Conservation (phyloP, 1,140 invertebrate genomes). For the Whitmania pigra region DNA sequence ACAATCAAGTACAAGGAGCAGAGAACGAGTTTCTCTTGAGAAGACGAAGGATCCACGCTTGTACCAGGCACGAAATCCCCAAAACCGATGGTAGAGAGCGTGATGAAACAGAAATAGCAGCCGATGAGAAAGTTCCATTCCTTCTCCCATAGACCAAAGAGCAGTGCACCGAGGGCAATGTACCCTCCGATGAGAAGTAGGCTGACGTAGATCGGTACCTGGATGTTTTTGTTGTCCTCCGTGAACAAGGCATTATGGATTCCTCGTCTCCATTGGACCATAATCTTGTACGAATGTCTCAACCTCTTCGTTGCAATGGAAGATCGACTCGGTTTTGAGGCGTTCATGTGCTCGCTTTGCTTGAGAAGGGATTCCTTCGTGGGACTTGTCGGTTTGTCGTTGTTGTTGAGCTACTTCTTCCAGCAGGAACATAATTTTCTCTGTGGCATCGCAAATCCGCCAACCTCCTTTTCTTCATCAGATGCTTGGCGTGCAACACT, state of each 20-base stretch:
- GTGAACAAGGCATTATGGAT: slow-evolving; percentile 21
- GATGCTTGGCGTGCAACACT: not conserved
- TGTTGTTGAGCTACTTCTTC: not conserved
- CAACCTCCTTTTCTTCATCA: not conserved
- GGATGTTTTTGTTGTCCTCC: slow-evolving; percentile 24
- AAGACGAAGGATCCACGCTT: slow-evolving; percentile 46
- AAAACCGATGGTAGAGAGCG: slow-evolving; percentile 64
- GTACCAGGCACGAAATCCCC: slow-evolving; percentile 85
- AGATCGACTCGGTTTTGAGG: not conserved
- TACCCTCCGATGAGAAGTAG: slow-evolving; percentile 71
- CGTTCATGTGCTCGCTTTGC: not conserved
- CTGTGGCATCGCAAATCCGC: too few species aligned
- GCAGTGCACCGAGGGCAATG: slow-evolving; percentile 67
- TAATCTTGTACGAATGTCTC: slow-evolving; percentile 10
- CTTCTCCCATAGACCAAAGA: slow-evolving; percentile 57
- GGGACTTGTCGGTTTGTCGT: not conserved
- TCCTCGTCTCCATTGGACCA: slow-evolving; percentile 19
- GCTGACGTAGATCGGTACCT: slow-evolving; percentile 63
- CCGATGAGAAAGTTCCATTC: slow-evolving; percentile 82
- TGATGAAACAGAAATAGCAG: slow-evolving; percentile 88
- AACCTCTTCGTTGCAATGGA: not conserved
- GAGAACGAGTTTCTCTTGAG: slow-evolving; percentile 34
- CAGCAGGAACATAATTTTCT: too few species aligned
- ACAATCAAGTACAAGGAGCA: slow-evolving; percentile 51
- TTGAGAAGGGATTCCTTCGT: not conserved